Evolutionary conservation across 2,797 vertebrate species (phyloP).

Genomic region (Rhinella marina): DNA sequence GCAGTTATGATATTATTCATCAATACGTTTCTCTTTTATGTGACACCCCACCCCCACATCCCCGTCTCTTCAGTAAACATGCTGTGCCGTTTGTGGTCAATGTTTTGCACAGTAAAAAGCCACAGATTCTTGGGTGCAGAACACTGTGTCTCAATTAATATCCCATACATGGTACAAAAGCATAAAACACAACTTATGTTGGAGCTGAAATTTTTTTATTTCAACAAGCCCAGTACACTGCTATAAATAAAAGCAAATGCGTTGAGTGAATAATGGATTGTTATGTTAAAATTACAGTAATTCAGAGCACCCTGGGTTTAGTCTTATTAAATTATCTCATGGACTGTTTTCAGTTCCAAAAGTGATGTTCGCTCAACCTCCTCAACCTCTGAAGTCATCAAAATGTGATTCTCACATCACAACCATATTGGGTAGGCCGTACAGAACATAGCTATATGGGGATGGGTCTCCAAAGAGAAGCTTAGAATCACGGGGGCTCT

Average conservation of each 20-base stretch:
- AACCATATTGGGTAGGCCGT: slow-evolving; percentile 82
- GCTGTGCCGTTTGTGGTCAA: slow-evolving; percentile 9
- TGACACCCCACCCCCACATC: not conserved
- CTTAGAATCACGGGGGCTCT: slow-evolving; percentile 9
- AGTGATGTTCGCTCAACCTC: not conserved
- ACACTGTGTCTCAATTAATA: slow-evolving; percentile 12
- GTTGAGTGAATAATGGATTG: not conserved
- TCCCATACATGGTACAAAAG: slow-evolving; percentile 20
- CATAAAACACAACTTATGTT: not conserved
- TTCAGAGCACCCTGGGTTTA: not conserved
- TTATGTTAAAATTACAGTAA: not conserved
- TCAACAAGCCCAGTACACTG: not conserved
- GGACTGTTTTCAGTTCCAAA: not conserved
- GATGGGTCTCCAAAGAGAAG: slow-evolving; percentile 62
- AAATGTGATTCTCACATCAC: slow-evolving; percentile 65
- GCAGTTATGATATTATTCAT: not conserved
- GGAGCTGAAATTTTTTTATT: not conserved
- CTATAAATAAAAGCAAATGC: slow-evolving; percentile 27
- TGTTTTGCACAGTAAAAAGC: slow-evolving; percentile 21
- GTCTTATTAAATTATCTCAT: not conserved
- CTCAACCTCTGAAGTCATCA: not conserved
- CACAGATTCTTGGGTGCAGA: slow-evolving; percentile 2
- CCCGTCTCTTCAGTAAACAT: not conserved
- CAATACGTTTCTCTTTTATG: not conserved
- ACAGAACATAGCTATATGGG: slow-evolving; percentile 78